phyloP scores from a whole-genome alignment of 2,797 vertebrate species.

The Hyperoplus immaculatus region DNA sequence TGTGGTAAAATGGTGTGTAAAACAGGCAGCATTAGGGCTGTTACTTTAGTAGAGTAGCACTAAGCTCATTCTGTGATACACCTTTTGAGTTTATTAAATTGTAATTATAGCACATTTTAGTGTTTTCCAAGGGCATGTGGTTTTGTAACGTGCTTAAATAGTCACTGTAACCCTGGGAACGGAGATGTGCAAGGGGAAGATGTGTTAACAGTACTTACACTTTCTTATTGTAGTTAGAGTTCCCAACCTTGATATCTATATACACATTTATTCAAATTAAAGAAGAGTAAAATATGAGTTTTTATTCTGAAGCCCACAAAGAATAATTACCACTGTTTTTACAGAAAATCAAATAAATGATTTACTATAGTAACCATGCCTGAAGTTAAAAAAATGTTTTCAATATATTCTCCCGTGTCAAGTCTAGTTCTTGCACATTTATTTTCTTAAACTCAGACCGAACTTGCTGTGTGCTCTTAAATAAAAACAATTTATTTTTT shows the following conservation, averaged over 20 bases:
- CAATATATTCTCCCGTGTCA: not conserved
- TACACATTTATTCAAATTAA: constrained; percentile 1
- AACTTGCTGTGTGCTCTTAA: not conserved
- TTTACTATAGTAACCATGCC: not conserved
- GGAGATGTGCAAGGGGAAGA: not conserved
- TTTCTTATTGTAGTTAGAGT: not conserved
- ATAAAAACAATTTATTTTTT: not conserved
- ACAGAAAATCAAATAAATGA: constrained; percentile 4
- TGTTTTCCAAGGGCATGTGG: not conserved
- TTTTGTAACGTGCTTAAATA: not conserved
- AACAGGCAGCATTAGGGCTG: constrained; percentile 11
- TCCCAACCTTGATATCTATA: not conserved
- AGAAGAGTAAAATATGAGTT: not conserved
- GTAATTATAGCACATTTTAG: constrained; percentile 13
- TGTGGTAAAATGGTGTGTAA: constrained; percentile 47
- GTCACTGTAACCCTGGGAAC: not conserved
- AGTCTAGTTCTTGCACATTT: not conserved
- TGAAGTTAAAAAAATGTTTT: not conserved
- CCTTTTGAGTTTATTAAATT: constrained; percentile 8
- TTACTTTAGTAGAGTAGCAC: constrained; percentile 10
- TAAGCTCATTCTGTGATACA: constrained; percentile 1
- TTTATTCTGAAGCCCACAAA: not conserved
- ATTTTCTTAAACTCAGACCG: not conserved
- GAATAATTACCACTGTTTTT: not conserved
- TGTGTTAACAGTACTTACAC: constrained; percentile 1